Evolutionary conservation across 2,113 vertebrate species (phyloP), one percentile per base, ranked within the genome.

Genomic region (Thunnus maccoyii): DNA sequence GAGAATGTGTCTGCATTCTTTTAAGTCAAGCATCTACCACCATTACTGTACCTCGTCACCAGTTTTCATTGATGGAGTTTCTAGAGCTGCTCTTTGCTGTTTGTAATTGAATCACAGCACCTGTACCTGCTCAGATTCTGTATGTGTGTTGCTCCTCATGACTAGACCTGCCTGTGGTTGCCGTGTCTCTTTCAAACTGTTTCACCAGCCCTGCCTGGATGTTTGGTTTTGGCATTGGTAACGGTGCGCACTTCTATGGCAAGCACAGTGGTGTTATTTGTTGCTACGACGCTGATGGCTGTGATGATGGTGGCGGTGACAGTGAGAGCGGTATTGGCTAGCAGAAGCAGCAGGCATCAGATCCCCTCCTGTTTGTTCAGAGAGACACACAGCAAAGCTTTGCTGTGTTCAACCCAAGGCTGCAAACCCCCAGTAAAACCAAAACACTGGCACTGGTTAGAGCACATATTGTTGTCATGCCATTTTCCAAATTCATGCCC

Each of bases 331-430:
- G 71, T 82, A 68, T 90, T 93, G 91, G 91, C 88, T 75, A 77
- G 85, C 84, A 76, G 65, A 86, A 85, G 84, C 90, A 85, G 87
- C 85, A 89, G 86, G 89, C 88, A 79, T 76, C 87, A 89, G 90
- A 93, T 91, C 85, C 82, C 90, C 90, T 92, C 83, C 89, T 89
- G 91, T 91, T 94, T 90, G 87, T 86, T 91, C 91, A 82, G 82
- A 76, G 83, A 86, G 76, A 90, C 78, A 85, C 87, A 73, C 85
- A 78, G 90, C 91, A 89, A 88, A 89, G 88, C 92, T 88, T 70
- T 62, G 81, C 83, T 85, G 87, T 90, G 85, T 91, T 91, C 83
- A 90, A 81, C 87, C 85, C 87, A 80, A 90, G 85, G 86, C 91
- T 87, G 72, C 84, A 90, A 90, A 85, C 89, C 77, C 87, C 72